Evolutionary conservation across 2,797 vertebrate genomes (phyloP).

Genomic region (Huso huso): DNA sequence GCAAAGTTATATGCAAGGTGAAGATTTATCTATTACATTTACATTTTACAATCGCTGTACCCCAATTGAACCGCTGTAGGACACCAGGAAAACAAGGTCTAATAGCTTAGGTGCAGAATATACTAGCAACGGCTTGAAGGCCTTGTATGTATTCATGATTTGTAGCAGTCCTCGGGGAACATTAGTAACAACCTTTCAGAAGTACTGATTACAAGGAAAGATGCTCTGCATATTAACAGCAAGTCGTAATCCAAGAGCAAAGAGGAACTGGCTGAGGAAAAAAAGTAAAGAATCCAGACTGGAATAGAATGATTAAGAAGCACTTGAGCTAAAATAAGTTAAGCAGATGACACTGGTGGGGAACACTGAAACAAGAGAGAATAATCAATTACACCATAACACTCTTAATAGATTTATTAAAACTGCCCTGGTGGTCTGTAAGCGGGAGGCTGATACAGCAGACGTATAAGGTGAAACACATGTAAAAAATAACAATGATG

Average conservation of each 20-base stretch:
- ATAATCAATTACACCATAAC: conserved; percentile 30
- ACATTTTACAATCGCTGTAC: conserved; percentile 42
- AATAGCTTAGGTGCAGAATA: conserved; percentile 30
- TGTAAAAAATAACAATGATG: not conserved
- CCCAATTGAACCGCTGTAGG: conserved; percentile 36
- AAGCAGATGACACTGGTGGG: conserved; percentile 29
- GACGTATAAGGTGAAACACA: not conserved
- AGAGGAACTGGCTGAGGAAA: conserved; percentile 22
- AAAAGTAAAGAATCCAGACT: conserved; percentile 23
- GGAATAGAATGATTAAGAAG: conserved; percentile 40
- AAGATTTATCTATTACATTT: conserved; percentile 34
- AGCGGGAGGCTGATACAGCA: conserved; percentile 11
- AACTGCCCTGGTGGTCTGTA: conserved; percentile 19
- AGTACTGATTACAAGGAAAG: conserved; percentile 61
- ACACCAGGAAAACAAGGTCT: conserved; percentile 32
- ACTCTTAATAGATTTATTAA: conserved; percentile 26
- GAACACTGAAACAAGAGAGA: conserved; percentile 27
- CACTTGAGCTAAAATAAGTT: conserved; percentile 35
- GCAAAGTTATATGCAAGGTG: conserved; percentile 25
- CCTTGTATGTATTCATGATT: conserved; percentile 57
- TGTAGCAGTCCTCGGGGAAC: conserved; percentile 51
- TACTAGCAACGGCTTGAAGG: conserved; percentile 31
- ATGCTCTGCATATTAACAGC: conserved; percentile 63
- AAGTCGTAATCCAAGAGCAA: conserved; percentile 39
- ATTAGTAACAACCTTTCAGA: conserved; percentile 66